These are phyloP conservation scores for Semnornis frantzii DNA, from an alignment of 2,113 vertebrate species.

Conservation along the genomic window DNA sequence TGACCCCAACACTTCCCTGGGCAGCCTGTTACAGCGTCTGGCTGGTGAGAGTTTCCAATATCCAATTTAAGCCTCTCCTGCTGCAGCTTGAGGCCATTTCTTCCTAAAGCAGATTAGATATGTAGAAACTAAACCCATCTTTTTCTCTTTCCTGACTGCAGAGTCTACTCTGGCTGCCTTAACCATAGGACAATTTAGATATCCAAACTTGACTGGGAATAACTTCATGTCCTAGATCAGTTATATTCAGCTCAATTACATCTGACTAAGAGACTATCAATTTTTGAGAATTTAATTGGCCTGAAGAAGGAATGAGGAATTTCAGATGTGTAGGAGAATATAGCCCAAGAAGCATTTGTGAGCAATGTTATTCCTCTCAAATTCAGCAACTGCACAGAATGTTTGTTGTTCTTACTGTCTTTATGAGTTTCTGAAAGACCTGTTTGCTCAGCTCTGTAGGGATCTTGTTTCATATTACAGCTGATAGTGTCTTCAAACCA, in stretches of 20 bases:
- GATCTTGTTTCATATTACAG: neutral
- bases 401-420: neutral
- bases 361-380: neutral
- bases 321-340: neutral
- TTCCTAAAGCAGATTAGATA: neutral
- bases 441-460: neutral
- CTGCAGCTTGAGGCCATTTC: neutral
- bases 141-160: neutral
- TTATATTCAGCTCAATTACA: neutral
- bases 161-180: neutral
- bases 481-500: neutral
- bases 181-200: neutral
- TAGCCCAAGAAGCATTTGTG: neutral
- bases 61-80: no score
- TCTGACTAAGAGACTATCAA: neutral
- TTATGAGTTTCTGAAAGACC: neutral
- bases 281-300: conserved; percentile 1
- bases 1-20: no score
- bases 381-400: neutral
- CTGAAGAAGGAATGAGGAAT: neutral
- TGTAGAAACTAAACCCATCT: neutral
- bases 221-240: neutral
- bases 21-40: no score
- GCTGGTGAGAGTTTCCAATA: no score
- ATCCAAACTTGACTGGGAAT: neutral